Conservation (phyloP, 1,140 invertebrate species). For the Achatina immaculata region DNA sequence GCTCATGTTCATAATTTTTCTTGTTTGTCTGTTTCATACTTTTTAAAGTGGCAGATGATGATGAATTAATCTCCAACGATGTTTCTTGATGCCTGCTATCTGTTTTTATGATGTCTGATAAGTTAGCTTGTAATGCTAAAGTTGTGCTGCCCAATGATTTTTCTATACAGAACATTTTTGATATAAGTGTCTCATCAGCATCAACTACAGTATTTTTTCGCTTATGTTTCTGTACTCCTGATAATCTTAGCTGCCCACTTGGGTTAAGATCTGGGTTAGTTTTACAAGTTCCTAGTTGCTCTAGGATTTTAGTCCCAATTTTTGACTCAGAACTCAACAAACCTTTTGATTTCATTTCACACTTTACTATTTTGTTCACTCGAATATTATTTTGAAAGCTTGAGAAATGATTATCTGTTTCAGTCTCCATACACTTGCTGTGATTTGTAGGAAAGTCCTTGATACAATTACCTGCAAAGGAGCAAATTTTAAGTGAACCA, state of each 20-base stretch:
- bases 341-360: too few relatives aligned
- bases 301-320: background rate
- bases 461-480: background rate
- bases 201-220: background rate
- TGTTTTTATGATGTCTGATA: background rate
- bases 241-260: background rate
- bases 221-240: background rate
- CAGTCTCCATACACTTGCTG: background rate
- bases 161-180: background rate
- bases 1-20: too few relatives aligned
- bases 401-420: background rate
- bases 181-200: background rate
- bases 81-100: background rate
- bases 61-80: too few relatives aligned
- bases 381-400: background rate
- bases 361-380: too few relatives aligned
- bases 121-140: background rate
- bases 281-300: background rate
- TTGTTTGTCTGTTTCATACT: too few relatives aligned
- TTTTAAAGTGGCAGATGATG: too few relatives aligned
- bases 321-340: too few relatives aligned
- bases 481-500: too few relatives aligned
- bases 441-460: background rate
- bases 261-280: background rate
- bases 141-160: background rate